Percentiles rank a stretch among this genome's conserved stretches.
Conservation (phyloP, 2,888 invertebrate species). For the Agonopterix heracliana region DNA sequence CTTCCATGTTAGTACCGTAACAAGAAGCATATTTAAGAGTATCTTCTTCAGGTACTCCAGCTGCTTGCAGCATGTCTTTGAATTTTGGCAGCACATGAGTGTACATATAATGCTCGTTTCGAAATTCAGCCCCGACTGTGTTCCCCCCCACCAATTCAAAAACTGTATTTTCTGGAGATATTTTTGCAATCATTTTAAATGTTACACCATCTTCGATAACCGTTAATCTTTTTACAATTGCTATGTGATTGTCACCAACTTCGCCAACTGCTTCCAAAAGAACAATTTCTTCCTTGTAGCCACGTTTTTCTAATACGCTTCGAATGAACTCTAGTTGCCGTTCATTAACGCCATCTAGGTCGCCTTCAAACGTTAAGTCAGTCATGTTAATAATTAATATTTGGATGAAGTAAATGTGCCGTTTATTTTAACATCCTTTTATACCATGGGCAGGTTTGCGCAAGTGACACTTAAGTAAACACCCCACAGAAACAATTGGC, state of each 20-base stretch:
- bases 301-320: conserved; percentile 12
- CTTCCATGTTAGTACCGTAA: conserved; percentile 25
- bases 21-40: conserved; percentile 25
- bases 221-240: too few species aligned
- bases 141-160: too few species aligned
- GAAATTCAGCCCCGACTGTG: conserved; percentile 19
- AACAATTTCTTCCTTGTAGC: too few species aligned
- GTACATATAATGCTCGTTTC: conserved; percentile 33
- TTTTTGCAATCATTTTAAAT: conserved; percentile 38
- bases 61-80: conserved; percentile 20
- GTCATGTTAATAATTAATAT: not conserved
- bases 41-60: conserved; percentile 22
- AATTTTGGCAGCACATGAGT: conserved; percentile 27
- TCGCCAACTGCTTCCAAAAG: too few species aligned
- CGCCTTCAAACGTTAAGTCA: conserved; percentile 11
- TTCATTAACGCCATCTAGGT: conserved; percentile 9
- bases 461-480: too few species aligned
- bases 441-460: too few species aligned
- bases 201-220: not conserved
- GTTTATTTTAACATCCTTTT: too few species aligned
- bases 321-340: conserved; percentile 15
- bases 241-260: too few species aligned
- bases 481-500: too few species aligned
- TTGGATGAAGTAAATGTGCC: too few species aligned
- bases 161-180: conserved; percentile 23